Conservation (phyloP, 2,113 vertebrate species). For the Geothlypis trichas region DNA sequence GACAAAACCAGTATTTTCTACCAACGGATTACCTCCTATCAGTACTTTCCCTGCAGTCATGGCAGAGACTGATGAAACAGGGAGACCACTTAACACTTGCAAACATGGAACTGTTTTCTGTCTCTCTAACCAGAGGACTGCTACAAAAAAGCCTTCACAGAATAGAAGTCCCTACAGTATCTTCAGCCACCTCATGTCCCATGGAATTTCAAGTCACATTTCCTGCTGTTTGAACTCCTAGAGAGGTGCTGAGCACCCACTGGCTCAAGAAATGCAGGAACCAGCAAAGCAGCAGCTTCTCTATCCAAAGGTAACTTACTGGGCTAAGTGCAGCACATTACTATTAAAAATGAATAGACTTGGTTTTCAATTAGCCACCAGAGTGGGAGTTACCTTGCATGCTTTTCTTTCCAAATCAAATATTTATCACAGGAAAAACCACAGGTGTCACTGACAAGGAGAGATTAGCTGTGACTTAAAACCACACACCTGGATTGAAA, state of each 20-base stretch:
- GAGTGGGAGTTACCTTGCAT: conserved; percentile 26
- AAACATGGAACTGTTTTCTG: background rate
- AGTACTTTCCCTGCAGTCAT: background rate
- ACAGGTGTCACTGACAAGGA: conserved; percentile 34
- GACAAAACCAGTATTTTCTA: background rate
- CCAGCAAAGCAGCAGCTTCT: background rate
- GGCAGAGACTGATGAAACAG: background rate
- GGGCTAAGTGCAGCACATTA: background rate
- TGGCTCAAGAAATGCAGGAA: background rate
- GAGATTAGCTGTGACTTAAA: conserved; percentile 41
- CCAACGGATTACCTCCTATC: background rate
- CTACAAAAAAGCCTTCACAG: background rate
- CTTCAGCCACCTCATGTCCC: background rate
- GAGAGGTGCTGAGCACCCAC: background rate
- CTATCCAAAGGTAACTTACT: background rate
- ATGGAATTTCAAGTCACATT: background rate
- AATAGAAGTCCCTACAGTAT: background rate
- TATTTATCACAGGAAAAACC: conserved; percentile 68
- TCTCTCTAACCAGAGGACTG: background rate
- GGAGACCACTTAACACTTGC: background rate
- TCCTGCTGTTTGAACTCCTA: background rate
- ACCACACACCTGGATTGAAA: background rate
- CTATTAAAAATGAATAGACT: conserved; percentile 65
- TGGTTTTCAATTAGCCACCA: conserved; percentile 43
- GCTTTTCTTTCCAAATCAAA: conserved; percentile 71